Evolutionary conservation across 2,888 invertebrate genomes (phyloP).

Genomic region (Margaritifera margaritifera): DNA sequence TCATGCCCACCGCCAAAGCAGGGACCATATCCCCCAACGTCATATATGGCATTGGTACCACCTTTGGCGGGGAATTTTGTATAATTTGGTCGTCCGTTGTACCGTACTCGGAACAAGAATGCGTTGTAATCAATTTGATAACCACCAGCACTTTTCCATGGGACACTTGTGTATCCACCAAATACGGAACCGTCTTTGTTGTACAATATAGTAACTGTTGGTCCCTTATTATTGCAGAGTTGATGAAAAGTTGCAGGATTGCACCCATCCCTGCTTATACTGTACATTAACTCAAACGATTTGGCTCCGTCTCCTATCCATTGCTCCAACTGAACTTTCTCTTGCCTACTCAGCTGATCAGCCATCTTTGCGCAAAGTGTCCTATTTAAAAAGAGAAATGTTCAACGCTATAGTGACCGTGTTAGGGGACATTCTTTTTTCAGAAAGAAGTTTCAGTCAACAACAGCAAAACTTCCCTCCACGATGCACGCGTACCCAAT

Average conservation of each 20-base stretch:
- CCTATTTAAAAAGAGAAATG: too few species aligned
- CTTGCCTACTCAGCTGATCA: too few species aligned
- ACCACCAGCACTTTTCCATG: constrained; percentile 14
- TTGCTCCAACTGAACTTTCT: constrained; percentile 14
- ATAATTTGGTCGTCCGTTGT: constrained; percentile 9
- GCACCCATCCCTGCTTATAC: constrained; percentile 29
- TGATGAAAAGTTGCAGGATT: constrained; percentile 28
- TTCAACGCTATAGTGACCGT: too few species aligned
- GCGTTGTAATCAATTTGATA: constrained; percentile 10
- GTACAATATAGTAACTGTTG: constrained; percentile 38
- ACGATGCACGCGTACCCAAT: too few species aligned
- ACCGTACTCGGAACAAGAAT: constrained; percentile 27
- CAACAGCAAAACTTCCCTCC: too few species aligned
- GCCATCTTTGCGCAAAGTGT: too few species aligned
- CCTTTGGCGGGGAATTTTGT: constrained; percentile 7
- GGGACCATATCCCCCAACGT: constrained; percentile 14
- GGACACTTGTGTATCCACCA: constrained; percentile 34
- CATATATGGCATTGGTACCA: constrained; percentile 4
- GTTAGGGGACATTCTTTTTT: too few species aligned
- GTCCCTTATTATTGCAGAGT: constrained; percentile 38
- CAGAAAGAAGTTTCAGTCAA: too few species aligned
- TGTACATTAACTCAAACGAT: constrained; percentile 23
- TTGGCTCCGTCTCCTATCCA: constrained; percentile 22
- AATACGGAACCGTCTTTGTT: constrained; percentile 36
- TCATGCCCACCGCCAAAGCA: constrained; percentile 26